phyloP scores from a whole-genome alignment of 2,888 invertebrate species.

The Cheilosia soror region DNA sequence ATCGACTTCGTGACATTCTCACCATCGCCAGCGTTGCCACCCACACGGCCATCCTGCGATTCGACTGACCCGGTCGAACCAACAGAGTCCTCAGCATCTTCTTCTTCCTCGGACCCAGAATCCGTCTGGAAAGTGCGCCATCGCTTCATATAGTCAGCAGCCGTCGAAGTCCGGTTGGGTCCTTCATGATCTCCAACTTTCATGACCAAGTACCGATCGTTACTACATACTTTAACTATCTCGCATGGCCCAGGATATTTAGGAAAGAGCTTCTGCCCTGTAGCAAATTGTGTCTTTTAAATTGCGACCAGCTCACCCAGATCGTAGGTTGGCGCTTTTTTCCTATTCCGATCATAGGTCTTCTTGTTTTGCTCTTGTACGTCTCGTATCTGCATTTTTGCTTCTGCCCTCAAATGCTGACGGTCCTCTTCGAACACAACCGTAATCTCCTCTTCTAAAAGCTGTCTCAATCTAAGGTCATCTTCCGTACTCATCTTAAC shows the following conservation, averaged over 20 bases:
- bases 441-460: slow-evolving; percentile 45
- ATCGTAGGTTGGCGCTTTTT: slow-evolving; percentile 28
- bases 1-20: too few species aligned
- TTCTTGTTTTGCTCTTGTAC: slow-evolving; percentile 48
- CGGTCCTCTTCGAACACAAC: slow-evolving; percentile 40
- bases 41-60: slow-evolving; percentile 38
- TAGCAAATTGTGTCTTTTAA: slow-evolving; percentile 53
- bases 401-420: slow-evolving; percentile 40
- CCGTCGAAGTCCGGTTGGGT: slow-evolving; percentile 36
- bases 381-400: slow-evolving; percentile 71
- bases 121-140: slow-evolving; percentile 34
- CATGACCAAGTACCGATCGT: slow-evolving; percentile 39
- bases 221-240: slow-evolving; percentile 32
- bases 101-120: slow-evolving; percentile 34
- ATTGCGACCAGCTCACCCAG: slow-evolving; percentile 53
- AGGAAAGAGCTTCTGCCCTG: slow-evolving; percentile 33
- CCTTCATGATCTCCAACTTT: slow-evolving; percentile 44
- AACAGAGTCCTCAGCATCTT: slow-evolving; percentile 6
- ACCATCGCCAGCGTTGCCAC: background rate
- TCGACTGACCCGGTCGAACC: slow-evolving; percentile 44
- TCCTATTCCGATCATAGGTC: slow-evolving; percentile 29
- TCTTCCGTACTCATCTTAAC: slow-evolving; percentile 43
- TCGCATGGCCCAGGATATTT: slow-evolving; percentile 63
- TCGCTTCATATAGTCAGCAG: slow-evolving; percentile 37
- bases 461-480: slow-evolving; percentile 15